Evolutionary conservation across 2,113 vertebrate species (phyloP), one percentile per base, ranked within the genome.

Genomic region (Alaudala cheleensis): DNA sequence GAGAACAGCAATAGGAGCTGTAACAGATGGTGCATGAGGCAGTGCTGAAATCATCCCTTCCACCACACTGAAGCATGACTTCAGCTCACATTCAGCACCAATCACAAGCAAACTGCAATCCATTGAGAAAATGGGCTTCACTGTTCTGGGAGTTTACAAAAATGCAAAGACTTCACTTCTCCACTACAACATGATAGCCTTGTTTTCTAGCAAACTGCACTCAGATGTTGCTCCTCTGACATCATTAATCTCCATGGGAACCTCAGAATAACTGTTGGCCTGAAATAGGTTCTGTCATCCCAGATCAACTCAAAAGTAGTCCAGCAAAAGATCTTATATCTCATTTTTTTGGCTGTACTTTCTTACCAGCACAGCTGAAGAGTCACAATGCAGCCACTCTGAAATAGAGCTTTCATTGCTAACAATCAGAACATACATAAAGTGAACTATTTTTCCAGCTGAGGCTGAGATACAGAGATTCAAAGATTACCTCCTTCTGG

Each of bases 211-310:
- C 91, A 95, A 95, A 97, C 61, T 82, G 70, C 89, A 89, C 86
- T 97, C 90, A 97, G 96, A 93, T 71, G 58, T 96, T 97, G 96
- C 96, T 97, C 88, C 90, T 94, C 94, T 98, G 95, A 98, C 96
- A 98, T 87, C 83, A 94, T 86, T 91, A 90, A 95, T 98, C 97
- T 96, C 97, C 98, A 97, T 96, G 95, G 98, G 96, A 98, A 98
- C 97, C 80, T 88, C 33, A 96, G 92, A 93, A 96, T 87, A 91
- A 86, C 93, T 58, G 47, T 67, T 94, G 89, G 94, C 90, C 96
- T 91, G 91, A 95, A 97, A 95, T 94, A 96, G 97, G 92, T 79
- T 84, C 92, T 73, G 90, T 92, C 95, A 94, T 93, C 91, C 88
- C 78, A 91, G 85, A 96, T 97, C 95, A 96, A 92, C 95, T 93